Evolutionary conservation across 2,113 vertebrate species (phyloP), one percentile per base, ranked within the genome.

Genomic region (Pseudopodoces humilis): DNA sequence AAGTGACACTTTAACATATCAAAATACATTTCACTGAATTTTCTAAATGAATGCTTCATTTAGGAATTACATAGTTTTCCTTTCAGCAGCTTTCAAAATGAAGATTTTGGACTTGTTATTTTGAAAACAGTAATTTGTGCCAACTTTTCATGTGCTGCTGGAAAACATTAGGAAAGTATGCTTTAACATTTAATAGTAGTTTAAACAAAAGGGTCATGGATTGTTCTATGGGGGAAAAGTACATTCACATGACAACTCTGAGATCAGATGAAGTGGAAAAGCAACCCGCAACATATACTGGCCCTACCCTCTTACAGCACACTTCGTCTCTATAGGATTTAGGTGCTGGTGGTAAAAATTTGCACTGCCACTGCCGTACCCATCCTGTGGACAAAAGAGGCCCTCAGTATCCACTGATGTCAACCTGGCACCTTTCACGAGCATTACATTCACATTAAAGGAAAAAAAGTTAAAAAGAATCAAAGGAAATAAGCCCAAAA

Each of bases 401-500:
- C 85, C 90, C 94, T 97, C 94, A 93, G 91, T 97, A 97, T 92
- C 92, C 95, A 97, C 95, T 96, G 94, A 87, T 95, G 84, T 95
- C 95, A 97, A 97, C 96, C 70, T 96, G 94, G 94, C 90, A 97
- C 88, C 84, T 96, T 96, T 95, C 95, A 96, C 0, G 4, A 97
- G 76, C 91, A 94, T 81, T 97, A 96, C 37, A 86, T 85, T 95
- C 88, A 94, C 94, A 97, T 97, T 75, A 95, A 97, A 97, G 86
- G 92, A 95, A 97, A 97, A 98, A 98, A 98, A 97, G 98, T 94
- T 97, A 85, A 96, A 93, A 97, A 80, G 83, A 95, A 94, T 70
- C 60, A 88, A 96, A 95, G 75, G 33, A 95, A 96, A 83, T 97
- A 80, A 96, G 97, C 97, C 95, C 97, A 97, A 98, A 97, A 98